phyloP scores from a whole-genome alignment of 2,797 vertebrate genomes.

The Vireo griseus region DNA sequence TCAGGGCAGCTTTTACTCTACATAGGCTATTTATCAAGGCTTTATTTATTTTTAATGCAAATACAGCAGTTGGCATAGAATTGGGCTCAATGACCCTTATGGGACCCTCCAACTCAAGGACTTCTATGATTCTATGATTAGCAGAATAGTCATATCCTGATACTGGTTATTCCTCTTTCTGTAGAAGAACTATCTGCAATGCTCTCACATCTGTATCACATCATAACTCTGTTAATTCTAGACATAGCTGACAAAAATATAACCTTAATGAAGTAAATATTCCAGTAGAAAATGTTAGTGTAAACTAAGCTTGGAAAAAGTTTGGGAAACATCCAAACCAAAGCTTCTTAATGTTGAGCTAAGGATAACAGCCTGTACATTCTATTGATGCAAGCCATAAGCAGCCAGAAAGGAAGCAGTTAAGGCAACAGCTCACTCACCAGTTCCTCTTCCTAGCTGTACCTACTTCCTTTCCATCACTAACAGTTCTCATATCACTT shows the following conservation, averaged over 20 bases:
- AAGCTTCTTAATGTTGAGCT: background rate
- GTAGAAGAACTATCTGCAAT: background rate
- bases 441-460: constrained; percentile 41
- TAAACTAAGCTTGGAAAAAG: background rate
- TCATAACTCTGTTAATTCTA: background rate
- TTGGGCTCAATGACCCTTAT: background rate
- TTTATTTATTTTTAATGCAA: background rate
- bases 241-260: background rate
- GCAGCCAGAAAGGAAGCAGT: background rate
- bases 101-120: background rate
- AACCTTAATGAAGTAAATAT: background rate
- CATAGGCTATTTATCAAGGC: background rate
- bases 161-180: background rate
- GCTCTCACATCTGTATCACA: background rate
- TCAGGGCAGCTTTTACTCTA: background rate
- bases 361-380: background rate
- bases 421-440: background rate
- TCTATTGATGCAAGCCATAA: background rate
- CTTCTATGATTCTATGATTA: background rate
- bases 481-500: constrained; percentile 26
- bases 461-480: constrained; percentile 12
- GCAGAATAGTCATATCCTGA: background rate
- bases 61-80: background rate
- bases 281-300: background rate
- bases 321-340: background rate